Evolutionary conservation across 2,888 invertebrate genomes (phyloP), one percentile per base, ranked within the genome.

Genomic region (Hecatera dysodea): DNA sequence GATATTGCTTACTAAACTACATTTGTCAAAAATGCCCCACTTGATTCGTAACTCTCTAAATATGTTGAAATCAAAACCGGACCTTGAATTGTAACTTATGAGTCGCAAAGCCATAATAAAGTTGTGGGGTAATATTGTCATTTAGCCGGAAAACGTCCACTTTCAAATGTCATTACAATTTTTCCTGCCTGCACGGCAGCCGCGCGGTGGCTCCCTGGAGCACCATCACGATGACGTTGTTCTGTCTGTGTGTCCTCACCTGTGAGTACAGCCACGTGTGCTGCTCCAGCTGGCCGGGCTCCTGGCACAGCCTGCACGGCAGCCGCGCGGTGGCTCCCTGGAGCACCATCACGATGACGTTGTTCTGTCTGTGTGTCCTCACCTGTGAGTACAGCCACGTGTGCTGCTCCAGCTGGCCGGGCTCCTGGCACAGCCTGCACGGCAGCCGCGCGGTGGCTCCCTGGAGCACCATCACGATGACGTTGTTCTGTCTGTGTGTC

Each of bases 361-460:
- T 66, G 92, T 96, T 60, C 27, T 44, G 46, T n/a, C n/a, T n/a
- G n/a, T n/a, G n/a, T n/a, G n/a, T n/a, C n/a, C n/a, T n/a, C n/a
- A n/a, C 19, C 96, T 87, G 91, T 86, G 78, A 57, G 66, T 87
- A 89, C 46, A 94, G 88, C 82, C 95, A 93, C 56, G 92, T 90
- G 3, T 90, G 86, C 7, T 82, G 82, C 0, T 84, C 70, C 1
- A 82, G 74, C 83, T 96, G 95, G 29, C 86, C 87, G 0, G 97
- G 97, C 57, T 96, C 96, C 15, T 95, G 78, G 80, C 97, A 97
- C 52, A 96, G 87, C 0, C 60, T 53, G 61, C 92, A 93, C 6
- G 83, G 82, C 55, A 93, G 92, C 91, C 89, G 93, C 27, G 96
- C 91, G 29, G 91, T 93, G 9, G 94, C 92, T 2, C 96, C 96